Evolutionary conservation across 2,888 invertebrate genomes (phyloP), one percentile per base, ranked within the genome.

Genomic region (Chloromyia formosa): DNA sequence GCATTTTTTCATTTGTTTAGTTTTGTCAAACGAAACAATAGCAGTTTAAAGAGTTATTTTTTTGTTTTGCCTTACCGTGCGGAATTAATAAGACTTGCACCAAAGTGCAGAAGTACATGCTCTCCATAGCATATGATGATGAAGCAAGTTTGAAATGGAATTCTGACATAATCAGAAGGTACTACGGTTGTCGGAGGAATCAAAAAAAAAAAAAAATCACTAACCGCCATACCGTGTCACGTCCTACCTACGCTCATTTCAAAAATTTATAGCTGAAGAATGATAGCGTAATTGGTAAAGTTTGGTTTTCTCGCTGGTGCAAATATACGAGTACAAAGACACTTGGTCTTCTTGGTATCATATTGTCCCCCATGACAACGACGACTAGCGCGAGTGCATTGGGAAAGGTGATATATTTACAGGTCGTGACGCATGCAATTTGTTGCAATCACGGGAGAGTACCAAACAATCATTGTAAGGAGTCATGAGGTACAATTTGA

Each of bases 381-480:
- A 10, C 23, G 40, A 40, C 23, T 40, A 16, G n/a, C 40, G 9
- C 16, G 62, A 23, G 22, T 66, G 49, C 66, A 66, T 66, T 45
- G 45, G 20, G 49, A 66, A 49, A 58, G 71, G 58, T 56, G 71
- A 71, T 71, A 58, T 71, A 56, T 56, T 20, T 66, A n/a, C 1
- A 12, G 75, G 71, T 79, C 79, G 79, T 79, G 79, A 78, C 76
- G 75, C 78, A 78, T 78, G 78, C 79, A 78, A 78, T 79, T 78
- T 77, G 77, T 76, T 77, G 78, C 78, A 79, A 78, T 76, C 78
- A 18, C 35, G 20, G 49, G 22, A n/a, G 60, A 58, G 18, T n/a
- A 73, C 1, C 9, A 20, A 58, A 42, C 42, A 61, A 68, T 22
- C 14, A 16, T 35, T 27, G 12, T 35, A 18, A 3, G 35, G 12